These are phyloP conservation scores for Pristis pectinata DNA, from an alignment of 2,797 vertebrate species.

Conservation along the genomic window DNA sequence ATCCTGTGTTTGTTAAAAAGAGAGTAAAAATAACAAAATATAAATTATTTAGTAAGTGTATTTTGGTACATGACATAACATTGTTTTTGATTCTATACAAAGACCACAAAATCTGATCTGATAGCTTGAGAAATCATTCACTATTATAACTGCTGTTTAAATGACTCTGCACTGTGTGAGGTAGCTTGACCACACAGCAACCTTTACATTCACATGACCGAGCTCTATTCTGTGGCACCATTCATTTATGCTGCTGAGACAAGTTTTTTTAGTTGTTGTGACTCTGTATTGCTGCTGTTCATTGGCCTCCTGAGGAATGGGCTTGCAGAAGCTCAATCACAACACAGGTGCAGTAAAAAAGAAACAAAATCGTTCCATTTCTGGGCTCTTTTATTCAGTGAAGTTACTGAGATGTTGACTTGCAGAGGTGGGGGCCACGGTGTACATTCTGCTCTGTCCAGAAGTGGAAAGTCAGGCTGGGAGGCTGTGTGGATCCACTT, in stretches of 20 bases:
- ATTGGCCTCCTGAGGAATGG: not conserved
- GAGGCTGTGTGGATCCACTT: no score
- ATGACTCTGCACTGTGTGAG: not conserved
- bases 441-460: no score
- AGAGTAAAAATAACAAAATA: not conserved
- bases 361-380: not conserved
- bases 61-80: not conserved
- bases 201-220: not conserved
- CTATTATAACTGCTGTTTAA: not conserved
- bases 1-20: not conserved
- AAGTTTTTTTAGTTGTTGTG: not conserved
- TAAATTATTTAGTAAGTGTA: not conserved
- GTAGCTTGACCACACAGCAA: not conserved
- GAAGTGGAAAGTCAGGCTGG: no score
- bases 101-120: not conserved
- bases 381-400: not conserved
- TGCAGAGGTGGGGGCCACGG: no score
- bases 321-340: not conserved
- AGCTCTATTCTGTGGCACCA: not conserved
- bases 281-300: not conserved
- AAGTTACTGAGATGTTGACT: not conserved
- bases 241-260: not conserved
- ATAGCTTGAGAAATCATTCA: not conserved
- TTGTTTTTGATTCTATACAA: not conserved
- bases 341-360: not conserved